Percentiles rank a stretch among this genome's conserved stretches.
Evolutionary conservation across 1,140 invertebrate genomes (phyloP).

Genomic region (Rhagoletis zephyria): DNA sequence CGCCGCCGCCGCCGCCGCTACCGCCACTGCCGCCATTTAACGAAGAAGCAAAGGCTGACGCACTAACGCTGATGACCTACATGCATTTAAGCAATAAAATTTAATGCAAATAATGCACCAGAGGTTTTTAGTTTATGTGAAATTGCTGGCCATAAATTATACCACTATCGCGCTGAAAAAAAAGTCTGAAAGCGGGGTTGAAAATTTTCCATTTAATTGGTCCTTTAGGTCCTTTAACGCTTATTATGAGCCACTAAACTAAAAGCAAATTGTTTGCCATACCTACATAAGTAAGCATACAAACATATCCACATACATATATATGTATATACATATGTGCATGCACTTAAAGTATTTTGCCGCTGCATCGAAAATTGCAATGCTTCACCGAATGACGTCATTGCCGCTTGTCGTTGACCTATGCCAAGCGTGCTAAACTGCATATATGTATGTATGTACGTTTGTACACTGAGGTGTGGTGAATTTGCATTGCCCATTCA

Average conservation of each 20-base stretch:
- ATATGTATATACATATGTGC: not conserved
- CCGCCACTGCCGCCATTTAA: not conserved
- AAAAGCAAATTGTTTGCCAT: no score
- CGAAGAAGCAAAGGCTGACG: conserved; percentile 18
- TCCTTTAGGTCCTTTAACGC: no score
- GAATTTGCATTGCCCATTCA: not conserved
- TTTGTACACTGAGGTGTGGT: conserved; percentile 14
- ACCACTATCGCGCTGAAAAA: not conserved
- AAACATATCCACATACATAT: no score
- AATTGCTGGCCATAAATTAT: not conserved
- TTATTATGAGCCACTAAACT: no score
- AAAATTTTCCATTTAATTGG: no score
- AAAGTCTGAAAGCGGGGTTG: not conserved
- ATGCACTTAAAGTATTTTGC: not conserved
- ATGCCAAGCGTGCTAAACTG: not conserved
- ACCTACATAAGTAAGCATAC: no score
- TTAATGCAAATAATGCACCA: not conserved
- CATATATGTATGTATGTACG: not conserved
- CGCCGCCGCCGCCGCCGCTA: not conserved
- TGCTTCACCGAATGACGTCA: conserved; percentile 25
- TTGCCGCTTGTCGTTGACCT: conserved; percentile 33
- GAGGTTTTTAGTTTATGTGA: not conserved
- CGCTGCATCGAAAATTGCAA: not conserved
- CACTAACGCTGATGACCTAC: conserved; percentile 40
- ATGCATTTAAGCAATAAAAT: conserved; percentile 30